Base-by-base conservation (phyloP, 2,113 vertebrate genomes). In the Mellivora capensis region DNA sequence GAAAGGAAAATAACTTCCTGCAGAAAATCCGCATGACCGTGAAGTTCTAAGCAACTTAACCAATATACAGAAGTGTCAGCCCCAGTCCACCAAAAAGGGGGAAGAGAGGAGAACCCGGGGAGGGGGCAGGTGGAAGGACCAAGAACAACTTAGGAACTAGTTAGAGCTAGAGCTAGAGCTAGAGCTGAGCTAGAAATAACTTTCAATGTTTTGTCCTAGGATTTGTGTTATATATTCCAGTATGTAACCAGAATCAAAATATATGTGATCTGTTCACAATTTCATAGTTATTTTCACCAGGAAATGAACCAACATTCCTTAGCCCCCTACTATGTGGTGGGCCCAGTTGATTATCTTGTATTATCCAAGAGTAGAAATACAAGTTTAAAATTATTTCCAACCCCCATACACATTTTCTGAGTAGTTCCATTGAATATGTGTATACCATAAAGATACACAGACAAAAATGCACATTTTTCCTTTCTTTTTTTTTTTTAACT, bases 1-100 rank as follows among this genome's bases (percentile, higher is more conserved):
- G 86, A 97, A 59, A 64, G 52, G 57, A 93, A 6, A 89, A n/a
- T 79, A 90, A 79, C 96, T 64, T 81, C 15, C 87, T 27, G 87
- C 29, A 42, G 54, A 85, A 94, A 91, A 94, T 64, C 84, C 67
- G 52, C 23, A 21, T 37, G 37, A 81, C 74, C 21, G 6, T 44
- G 93, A 97, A 91, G 10, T 79, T 87, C 88, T 85, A 76, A 54
- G 74, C 42, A 87, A 52, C 0, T 0, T 29, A 57, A 42, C 23
- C 15, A 67, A 76, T 27, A 54, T 71, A 11, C 59, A 57, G 62
- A 80, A 76, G 12, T 9, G 44, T 84, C 62, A 82, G 54, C 10
- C 13, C n/a, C 44, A 74, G 29, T 20, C 11, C 21, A 37, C 21
- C 37, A 17, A 71, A 54, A 76, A 44, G 42, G 17, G 12, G 18